Evolutionary conservation across 2,888 invertebrate species (phyloP).

Genomic region (Synanthedon tipuliformis): DNA sequence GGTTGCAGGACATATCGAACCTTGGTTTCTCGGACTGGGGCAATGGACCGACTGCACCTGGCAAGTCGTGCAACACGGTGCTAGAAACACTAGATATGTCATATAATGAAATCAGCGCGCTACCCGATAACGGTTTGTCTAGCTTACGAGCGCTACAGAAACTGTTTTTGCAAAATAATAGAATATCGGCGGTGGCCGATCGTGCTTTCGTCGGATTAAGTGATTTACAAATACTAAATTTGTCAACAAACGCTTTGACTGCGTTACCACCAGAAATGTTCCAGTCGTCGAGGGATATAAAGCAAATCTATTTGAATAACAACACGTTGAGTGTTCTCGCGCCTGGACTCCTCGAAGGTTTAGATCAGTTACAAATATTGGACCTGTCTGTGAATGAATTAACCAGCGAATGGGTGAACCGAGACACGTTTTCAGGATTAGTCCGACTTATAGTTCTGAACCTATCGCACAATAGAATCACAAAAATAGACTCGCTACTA

Average conservation of each 20-base stretch:
- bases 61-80: conserved; percentile 77
- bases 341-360: conserved; percentile 78
- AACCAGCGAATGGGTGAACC: conserved; percentile 81
- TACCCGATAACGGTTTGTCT: conserved; percentile 79
- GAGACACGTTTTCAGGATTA: conserved; percentile 81
- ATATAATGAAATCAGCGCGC: conserved; percentile 76
- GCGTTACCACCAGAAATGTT: conserved; percentile 84
- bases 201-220: conserved; percentile 78
- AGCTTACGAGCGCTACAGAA: conserved; percentile 77
- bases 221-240: conserved; percentile 77
- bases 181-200: conserved; percentile 79
- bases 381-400: conserved; percentile 81
- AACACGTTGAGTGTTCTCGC: conserved; percentile 82
- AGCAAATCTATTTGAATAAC: conserved; percentile 80
- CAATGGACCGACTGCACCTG: conserved; percentile 73
- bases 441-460: conserved; percentile 80
- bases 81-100: conserved; percentile 80
- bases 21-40: conserved; percentile 82
- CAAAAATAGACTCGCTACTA: conserved; percentile 76
- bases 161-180: conserved; percentile 81
- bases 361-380: conserved; percentile 78
- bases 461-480: conserved; percentile 78
- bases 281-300: conserved; percentile 76
- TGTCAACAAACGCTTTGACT: conserved; percentile 82
- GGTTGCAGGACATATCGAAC: conserved; percentile 81